phyloP scores from a whole-genome alignment of 2,113 vertebrate genomes.

The Isurus oxyrinchus region DNA sequence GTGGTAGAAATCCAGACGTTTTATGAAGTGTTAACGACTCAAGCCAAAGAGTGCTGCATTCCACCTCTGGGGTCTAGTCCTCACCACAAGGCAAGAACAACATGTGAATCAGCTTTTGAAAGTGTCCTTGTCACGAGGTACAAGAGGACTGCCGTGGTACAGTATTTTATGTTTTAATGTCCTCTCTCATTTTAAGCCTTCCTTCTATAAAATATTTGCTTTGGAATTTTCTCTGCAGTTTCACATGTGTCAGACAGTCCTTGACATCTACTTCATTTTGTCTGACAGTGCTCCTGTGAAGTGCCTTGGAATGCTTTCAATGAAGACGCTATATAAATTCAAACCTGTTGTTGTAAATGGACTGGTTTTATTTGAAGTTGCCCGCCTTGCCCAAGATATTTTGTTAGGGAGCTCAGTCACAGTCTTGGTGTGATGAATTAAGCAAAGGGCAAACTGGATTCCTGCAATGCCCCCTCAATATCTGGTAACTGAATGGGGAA shows the following conservation, averaged over 20 bases:
- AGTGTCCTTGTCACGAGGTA: not conserved
- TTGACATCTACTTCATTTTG: not conserved
- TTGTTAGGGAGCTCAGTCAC: not conserved
- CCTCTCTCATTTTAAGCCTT: not conserved
- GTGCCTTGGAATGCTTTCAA: not conserved
- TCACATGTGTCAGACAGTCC: not conserved
- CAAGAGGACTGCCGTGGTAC: not conserved
- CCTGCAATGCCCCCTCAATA: not conserved
- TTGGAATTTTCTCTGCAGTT: not conserved
- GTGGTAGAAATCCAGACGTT: not conserved
- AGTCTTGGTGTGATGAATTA: not conserved
- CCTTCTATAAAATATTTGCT: not conserved
- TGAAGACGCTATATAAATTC: not conserved
- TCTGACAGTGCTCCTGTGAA: not conserved
- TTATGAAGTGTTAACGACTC: not conserved
- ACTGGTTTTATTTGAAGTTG: not conserved
- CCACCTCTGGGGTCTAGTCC: not conserved
- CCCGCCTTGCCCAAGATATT: too few species aligned
- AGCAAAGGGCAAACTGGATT: not conserved
- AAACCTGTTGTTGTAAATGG: not conserved
- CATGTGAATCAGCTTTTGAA: not conserved
- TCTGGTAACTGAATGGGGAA: not conserved
- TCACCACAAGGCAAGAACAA: not conserved
- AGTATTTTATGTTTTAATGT: not conserved
- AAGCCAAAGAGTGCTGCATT: not conserved